Base-by-base conservation (phyloP, 2,113 vertebrate species). In the Chloropsis cyanopogon region DNA sequence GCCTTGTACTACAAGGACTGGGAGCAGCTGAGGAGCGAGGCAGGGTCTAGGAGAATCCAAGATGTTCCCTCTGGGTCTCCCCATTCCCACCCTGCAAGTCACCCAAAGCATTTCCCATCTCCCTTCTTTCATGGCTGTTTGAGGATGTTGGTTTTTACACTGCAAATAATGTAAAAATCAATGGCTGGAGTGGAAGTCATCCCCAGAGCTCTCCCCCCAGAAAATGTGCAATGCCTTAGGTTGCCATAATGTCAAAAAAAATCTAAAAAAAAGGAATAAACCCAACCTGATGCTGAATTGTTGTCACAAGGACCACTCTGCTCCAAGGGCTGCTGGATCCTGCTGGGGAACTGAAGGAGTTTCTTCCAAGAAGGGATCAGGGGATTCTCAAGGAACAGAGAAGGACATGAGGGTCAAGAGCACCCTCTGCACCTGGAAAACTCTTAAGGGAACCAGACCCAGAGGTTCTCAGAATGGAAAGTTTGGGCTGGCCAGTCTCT, bases 1-100 rank as follows among this genome's bases (percentile, higher is more conserved):
- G 82, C 68, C 92, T 72, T 92, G 90, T 94, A 70, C 2, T 53
- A 94, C 76, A 92, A 54, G 71, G 63, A 47, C 66, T 80, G 93
- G 37, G 37, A 37, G 37, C 81, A 86, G 71, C 96, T 59, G 84
- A 81, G 69, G 49, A 81, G 49, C 2, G 2, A 63, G 44, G 29
- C 44, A 50, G 79, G 54, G 52, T 11, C 70, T 75, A 61, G 50
- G 54, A 88, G 90, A 64, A 72, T 28, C 88, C 50, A 39, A 53
- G 19, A 25, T 2, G 14, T 4, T 65, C 75, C 68, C 66, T 60
- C 46, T 23, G 57, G 42, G 10, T 23, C 63, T 80, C 23, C n/a
- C 50, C 59, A 17, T 7, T 50, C 33, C 76, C 7, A 12, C 28
- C 64, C 56, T 49, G 35, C 16, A 42, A 64, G 13, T 33, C 61